Base-by-base conservation (phyloP, 2,113 vertebrate species). In the Tursiops truncatus region DNA sequence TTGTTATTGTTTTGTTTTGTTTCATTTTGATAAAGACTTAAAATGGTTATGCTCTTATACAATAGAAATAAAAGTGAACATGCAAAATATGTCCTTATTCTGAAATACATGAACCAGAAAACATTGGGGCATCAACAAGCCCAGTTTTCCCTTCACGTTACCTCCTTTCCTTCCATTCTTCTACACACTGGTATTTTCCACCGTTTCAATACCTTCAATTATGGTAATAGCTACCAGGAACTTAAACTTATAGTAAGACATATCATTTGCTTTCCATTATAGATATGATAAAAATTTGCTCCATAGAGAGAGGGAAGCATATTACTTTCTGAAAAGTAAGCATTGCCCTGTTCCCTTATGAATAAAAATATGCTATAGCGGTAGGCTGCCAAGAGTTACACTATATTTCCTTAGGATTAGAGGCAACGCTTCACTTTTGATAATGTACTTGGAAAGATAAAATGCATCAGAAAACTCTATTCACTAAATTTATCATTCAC, bases 211-310 rank as follows among this genome's bases (percentile, higher is more conserved):
- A 97, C 77, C 85, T 67, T 97, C 96, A 96, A 98, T 98, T 98
- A 98, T 97, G 92, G 96, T 97, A 98, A 98, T 3, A 44, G 97
- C 95, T 98, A 92, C 73, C 60, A 97, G 89, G 97, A 98, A 96
- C 95, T 65, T 97, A 98, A 97, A 97, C 94, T 97, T 97, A 94
- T 76, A 85, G 94, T 96, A 98, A 89, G 58, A 65, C 33, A 0
- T 96, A 95, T 97, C 98, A 98, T 98, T 98, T 98, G 96, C 94
- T 96, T 98, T 89, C 91, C 90, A 96, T 98, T 98, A 97, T 0
- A 41, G 97, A 96, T 94, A 91, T 33, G 94, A 95, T 97, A 98
- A 97, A 97, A 13, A n/a, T 94, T 77, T 98, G 20, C 88, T 65
- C 97, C 91, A 93, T 79, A 97, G 97, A 98, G 80, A 94, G 79